Evolutionary conservation across 2,113 vertebrate genomes (phyloP).

Genomic region (Rallus limicola): DNA sequence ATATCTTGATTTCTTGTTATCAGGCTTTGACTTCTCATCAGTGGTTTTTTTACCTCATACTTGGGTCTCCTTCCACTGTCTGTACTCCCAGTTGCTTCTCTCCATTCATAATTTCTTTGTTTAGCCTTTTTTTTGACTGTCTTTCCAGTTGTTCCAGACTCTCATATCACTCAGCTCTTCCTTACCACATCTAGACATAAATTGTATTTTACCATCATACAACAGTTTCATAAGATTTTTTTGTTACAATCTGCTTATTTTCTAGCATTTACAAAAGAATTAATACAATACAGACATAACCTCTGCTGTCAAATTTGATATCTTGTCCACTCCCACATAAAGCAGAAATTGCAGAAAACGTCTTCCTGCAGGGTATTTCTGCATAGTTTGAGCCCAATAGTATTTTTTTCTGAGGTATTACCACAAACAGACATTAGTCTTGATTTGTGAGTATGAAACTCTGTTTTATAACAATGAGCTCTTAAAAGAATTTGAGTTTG

Average conservation of each 20-base stretch:
- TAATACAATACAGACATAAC: neutral
- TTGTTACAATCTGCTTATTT: neutral
- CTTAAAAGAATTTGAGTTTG: neutral
- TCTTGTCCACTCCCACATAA: neutral
- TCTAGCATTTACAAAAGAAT: neutral
- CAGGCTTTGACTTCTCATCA: neutral
- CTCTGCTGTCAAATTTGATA: constrained; percentile 13
- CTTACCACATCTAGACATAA: neutral
- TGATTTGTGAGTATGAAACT: neutral
- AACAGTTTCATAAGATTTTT: neutral
- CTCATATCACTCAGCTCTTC: neutral
- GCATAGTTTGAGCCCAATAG: neutral
- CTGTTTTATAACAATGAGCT: neutral
- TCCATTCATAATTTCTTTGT: neutral
- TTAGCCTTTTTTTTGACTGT: neutral
- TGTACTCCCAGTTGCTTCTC: neutral
- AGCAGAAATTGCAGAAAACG: neutral
- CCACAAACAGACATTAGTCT: neutral
- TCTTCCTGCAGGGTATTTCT: neutral
- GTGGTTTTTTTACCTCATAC: neutral
- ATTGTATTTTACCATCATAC: neutral
- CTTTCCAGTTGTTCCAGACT: neutral
- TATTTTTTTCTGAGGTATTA: neutral
- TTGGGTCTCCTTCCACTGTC: neutral
- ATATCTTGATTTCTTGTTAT: neutral